Conservation (phyloP, 1,140 invertebrate genomes). For the Choristoneura fumiferana region DNA sequence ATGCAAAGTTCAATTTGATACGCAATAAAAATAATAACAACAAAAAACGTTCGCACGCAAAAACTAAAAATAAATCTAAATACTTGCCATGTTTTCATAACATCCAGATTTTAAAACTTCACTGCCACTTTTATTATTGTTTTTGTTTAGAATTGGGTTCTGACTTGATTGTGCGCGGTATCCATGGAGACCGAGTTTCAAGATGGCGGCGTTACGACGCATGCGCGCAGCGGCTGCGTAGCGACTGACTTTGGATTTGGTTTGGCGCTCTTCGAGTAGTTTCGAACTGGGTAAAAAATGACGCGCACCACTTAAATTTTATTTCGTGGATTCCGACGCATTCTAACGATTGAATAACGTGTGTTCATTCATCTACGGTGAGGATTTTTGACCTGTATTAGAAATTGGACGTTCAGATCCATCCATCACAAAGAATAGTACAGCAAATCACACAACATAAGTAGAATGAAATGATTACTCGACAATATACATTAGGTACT, state of each 20-base stretch:
- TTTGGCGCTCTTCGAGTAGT: background rate
- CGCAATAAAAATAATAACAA: constrained; percentile 12
- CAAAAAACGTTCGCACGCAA: background rate
- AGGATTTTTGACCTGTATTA: no score
- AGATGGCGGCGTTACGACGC: constrained; percentile 1
- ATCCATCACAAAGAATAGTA: no score
- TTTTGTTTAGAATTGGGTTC: background rate
- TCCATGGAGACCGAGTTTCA: constrained; percentile 1
- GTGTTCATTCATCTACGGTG: no score
- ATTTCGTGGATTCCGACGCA: constrained; percentile 1
- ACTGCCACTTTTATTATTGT: background rate
- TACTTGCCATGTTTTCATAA: background rate
- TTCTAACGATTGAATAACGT: background rate
- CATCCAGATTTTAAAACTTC: constrained; percentile 7
- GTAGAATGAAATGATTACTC: no score
- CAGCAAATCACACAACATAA: no score
- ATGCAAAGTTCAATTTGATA: background rate
- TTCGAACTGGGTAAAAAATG: constrained; percentile 2
- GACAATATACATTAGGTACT: no score
- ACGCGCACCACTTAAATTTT: background rate
- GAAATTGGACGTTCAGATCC: no score
- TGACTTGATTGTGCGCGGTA: background rate
- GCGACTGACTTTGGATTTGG: background rate
- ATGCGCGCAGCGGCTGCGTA: constrained; percentile 4
- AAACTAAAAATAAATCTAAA: background rate